phyloP scores from a whole-genome alignment of 1,140 invertebrate genomes.

The Leguminivora glycinivorella region DNA sequence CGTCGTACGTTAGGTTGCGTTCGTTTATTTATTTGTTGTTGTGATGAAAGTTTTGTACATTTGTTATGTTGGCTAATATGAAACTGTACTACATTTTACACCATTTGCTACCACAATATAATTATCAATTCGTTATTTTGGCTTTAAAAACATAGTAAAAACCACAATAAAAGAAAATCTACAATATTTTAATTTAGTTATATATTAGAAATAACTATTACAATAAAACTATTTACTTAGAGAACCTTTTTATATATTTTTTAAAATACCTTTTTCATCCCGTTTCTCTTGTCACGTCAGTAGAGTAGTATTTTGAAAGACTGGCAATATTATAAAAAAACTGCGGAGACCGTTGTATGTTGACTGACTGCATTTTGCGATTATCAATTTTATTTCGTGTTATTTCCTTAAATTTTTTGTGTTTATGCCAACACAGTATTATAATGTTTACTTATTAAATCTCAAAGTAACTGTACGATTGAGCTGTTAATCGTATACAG shows the following conservation, averaged over 20 bases:
- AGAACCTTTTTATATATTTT: too few relatives aligned
- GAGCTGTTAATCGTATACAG: conserved; percentile 35
- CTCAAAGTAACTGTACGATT: conserved; percentile 34
- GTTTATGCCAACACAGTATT: conserved; percentile 40
- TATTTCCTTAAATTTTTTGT: conserved; percentile 65
- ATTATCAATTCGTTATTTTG: background rate
- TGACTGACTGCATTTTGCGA: conserved; percentile 54
- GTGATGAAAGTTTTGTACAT: background rate
- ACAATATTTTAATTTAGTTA: background rate
- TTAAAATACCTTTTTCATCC: too few relatives aligned
- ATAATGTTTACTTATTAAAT: conserved; percentile 46
- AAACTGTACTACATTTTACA: background rate
- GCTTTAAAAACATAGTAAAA: too few relatives aligned
- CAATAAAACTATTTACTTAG: too few relatives aligned
- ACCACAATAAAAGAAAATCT: background rate
- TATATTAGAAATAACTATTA: background rate
- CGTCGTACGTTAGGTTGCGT: conserved; percentile 14
- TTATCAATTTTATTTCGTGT: conserved; percentile 59
- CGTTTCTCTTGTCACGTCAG: background rate
- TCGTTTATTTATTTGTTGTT: conserved; percentile 9
- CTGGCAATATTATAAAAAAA: conserved; percentile 49
- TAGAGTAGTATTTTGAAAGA: background rate
- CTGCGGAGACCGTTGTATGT: conserved; percentile 60
- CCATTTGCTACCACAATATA: background rate
- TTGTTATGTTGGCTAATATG: conserved; percentile 14